A percentile compares a stretch with the other conserved stretches of the same genome.
Conservation (phyloP, 2,797 vertebrate species). For the Arrhamphus sclerolepis region DNA sequence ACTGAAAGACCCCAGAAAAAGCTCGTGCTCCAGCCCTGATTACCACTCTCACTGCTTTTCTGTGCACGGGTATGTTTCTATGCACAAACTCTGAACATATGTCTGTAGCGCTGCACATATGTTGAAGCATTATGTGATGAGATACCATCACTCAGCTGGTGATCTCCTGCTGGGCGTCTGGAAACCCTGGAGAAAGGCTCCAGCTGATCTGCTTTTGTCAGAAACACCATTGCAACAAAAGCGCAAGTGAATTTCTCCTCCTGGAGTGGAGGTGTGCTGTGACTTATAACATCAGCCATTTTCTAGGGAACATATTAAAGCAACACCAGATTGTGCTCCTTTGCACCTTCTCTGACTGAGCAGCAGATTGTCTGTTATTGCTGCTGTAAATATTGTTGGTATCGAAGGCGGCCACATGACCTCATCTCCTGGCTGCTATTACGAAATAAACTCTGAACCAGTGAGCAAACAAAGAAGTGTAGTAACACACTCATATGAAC, state of each 20-base stretch:
- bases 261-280: slow-evolving; percentile 14
- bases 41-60: slow-evolving; percentile 34
- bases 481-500: too few relatives aligned
- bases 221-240: slow-evolving; percentile 70
- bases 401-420: too few relatives aligned
- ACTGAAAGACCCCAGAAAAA: slow-evolving; percentile 49
- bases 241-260: slow-evolving; percentile 46
- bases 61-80: slow-evolving; percentile 1
- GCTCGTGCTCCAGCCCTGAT: slow-evolving; percentile 57
- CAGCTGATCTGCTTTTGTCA: slow-evolving; percentile 48
- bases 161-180: slow-evolving; percentile 45
- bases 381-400: too few relatives aligned
- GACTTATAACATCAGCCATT: slow-evolving; percentile 46
- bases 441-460: too few relatives aligned
- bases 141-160: slow-evolving; percentile 38
- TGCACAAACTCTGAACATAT: background rate
- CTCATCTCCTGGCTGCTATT: too few relatives aligned
- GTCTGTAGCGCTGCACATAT: slow-evolving; percentile 11
- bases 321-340: too few relatives aligned
- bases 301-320: slow-evolving; percentile 29
- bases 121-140: slow-evolving; percentile 12
- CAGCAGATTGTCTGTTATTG: too few relatives aligned
- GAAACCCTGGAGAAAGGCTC: slow-evolving; percentile 14
- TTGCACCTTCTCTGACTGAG: too few relatives aligned
- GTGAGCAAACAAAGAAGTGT: too few relatives aligned